Base-by-base conservation (phyloP, 35 echinoderm and acorn worm species). In the Lytechinus pictus region DNA sequence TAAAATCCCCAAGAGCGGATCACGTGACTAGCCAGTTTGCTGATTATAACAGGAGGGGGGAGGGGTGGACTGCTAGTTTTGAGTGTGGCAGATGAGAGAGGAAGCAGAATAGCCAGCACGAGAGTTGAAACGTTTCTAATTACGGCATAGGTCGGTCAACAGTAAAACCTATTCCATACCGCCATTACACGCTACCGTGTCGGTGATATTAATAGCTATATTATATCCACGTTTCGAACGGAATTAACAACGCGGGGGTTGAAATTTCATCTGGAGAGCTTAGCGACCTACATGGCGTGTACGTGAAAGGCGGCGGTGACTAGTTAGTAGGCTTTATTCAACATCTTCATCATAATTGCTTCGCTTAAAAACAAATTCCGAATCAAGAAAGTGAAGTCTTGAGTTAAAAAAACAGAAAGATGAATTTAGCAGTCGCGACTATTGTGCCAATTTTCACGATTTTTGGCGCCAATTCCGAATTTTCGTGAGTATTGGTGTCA, bases 221-320 rank as follows among this genome's bases (percentile, higher is more conserved):
- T 79, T 79, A 79, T 79, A 79, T 79, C 66, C 66, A 79, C 66
- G 66, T 79, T 79, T 79, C 66, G 19, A 79, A 79, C 66, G n/a
- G 66, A 79, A 79, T 79, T 79, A 79, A n/a, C 66, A 24, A 24
- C 66, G 66, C 66, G 66, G 66, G 66, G 66, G 66, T 24, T 79
- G 66, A 24, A 79, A 79, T 79, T 79, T 79, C 66, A 79, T 79
- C 66, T 24, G 66, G 66, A 24, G 66, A 79, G 66, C 66, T 79
- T 79, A 79, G 19, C 66, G 66, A 79, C 66, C 66, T 79, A 79
- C 21, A 16, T 79, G 66, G 21, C 66, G 24, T 79, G 19, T 7
- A 44, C 33, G 33, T 44, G 33, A 44, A 44, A 44, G 33, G 21
- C n/a, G 66, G n/a, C 19, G 21, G 66, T 19, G 66, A 79, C 66